phyloP scores from a whole-genome alignment of 2,797 vertebrate genomes.

The Tamandua tetradactyla region DNA sequence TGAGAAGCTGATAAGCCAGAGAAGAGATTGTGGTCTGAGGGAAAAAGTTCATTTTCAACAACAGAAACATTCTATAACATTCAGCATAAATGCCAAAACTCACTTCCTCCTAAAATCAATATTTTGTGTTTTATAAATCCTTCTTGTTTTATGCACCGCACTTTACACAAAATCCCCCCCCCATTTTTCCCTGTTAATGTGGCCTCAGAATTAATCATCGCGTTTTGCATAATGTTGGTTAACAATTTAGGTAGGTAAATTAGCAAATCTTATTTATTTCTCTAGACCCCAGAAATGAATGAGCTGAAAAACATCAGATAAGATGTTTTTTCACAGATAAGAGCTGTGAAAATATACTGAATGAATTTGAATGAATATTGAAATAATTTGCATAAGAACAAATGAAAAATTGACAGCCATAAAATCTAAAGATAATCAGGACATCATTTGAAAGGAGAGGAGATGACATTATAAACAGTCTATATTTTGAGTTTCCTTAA shows the following conservation, averaged over 20 bases:
- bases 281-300: background rate
- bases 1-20: background rate
- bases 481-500: background rate
- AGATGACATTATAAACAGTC: background rate
- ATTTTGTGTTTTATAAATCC: background rate
- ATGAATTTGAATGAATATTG: no score
- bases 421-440: background rate
- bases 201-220: background rate
- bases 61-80: background rate
- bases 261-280: background rate
- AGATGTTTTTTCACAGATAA: no score
- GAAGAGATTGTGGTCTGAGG: background rate
- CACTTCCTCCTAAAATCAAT: background rate
- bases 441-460: background rate
- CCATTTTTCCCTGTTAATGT: background rate
- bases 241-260: background rate
- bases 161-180: background rate
- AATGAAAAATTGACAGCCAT: background rate
- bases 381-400: background rate
- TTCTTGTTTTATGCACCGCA: background rate
- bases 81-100: background rate
- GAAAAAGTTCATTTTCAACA: background rate
- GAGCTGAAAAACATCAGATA: background rate
- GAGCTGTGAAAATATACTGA: background rate
- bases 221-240: background rate